Percentiles rank a stretch among this genome's conserved stretches.
Conservation (phyloP, 2,797 vertebrate genomes). For the Gastrophryne carolinensis region DNA sequence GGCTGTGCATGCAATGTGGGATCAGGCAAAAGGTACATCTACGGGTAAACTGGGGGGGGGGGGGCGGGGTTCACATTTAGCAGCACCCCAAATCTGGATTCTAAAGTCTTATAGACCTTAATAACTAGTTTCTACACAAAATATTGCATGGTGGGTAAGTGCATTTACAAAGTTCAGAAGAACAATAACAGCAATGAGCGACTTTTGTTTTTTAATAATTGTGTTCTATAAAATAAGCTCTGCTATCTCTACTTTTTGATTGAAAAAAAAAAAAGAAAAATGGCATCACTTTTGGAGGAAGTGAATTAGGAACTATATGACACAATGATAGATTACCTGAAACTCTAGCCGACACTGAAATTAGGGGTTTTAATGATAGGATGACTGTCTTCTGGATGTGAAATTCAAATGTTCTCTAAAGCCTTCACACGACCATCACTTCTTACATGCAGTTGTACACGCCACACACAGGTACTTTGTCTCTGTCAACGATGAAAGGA, state of each 20-base stretch:
- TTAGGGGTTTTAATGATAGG: constrained; percentile 91
- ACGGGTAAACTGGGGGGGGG: no score
- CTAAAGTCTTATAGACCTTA: no score
- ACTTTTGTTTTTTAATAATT: no score
- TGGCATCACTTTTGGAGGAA: constrained; percentile 77
- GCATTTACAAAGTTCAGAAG: no score
- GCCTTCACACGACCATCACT: constrained; percentile 87
- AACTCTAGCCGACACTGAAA: constrained; percentile 92
- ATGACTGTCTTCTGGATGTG: constrained; percentile 88
- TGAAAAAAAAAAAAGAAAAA: constrained; percentile 17
- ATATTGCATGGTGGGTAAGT: no score
- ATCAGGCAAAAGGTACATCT: no score
- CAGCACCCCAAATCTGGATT: no score
- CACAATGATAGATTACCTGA: constrained; percentile 93
- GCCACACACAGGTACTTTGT: constrained; percentile 91
- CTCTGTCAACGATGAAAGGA: constrained; percentile 91
- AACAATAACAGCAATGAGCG: no score
- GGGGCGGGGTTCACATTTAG: no score
- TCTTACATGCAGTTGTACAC: constrained; percentile 80
- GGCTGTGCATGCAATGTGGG: no score
- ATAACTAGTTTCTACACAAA: no score
- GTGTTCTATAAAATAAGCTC: not conserved
- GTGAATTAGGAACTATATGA: constrained; percentile 80
- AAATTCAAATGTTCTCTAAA: constrained; percentile 92
- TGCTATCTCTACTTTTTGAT: not conserved